Evolutionary conservation across 2,113 vertebrate species (phyloP).

Genomic region (Spea bombifrons): DNA sequence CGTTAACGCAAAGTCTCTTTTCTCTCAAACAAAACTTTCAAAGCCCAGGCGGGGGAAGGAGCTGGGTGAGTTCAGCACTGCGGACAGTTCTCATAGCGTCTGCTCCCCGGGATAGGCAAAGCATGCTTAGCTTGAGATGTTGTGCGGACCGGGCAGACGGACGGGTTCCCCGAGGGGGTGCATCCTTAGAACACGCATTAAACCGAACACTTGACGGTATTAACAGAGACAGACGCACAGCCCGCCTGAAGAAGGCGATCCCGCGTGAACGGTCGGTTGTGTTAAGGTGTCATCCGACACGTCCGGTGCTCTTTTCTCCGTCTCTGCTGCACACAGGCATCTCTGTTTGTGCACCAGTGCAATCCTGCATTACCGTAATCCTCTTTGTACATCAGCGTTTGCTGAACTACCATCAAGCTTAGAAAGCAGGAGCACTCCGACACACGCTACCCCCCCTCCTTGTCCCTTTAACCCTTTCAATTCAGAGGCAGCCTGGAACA

Average conservation of each 20-base stretch:
- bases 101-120: conserved; percentile 17
- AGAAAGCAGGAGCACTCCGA: conserved; percentile 9
- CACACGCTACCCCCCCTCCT: neutral
- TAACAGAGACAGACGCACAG: neutral
- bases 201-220: neutral
- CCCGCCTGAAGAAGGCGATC: conserved; percentile 9
- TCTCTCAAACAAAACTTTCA: conserved; percentile 19
- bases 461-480: neutral
- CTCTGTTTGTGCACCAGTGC: conserved; percentile 47
- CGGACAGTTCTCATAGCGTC: conserved; percentile 34
- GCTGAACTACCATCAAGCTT: conserved; percentile 27
- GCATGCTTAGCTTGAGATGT: neutral
- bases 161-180: neutral
- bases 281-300: conserved; percentile 27
- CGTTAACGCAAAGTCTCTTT: neutral
- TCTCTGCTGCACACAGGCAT: conserved; percentile 46
- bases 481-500: no score
- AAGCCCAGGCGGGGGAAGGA: neutral
- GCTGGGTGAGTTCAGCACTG: conserved; percentile 39
- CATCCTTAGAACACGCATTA: neutral
- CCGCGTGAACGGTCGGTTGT: conserved; percentile 12
- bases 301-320: conserved; percentile 20
- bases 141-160: conserved; percentile 26
- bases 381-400: conserved; percentile 2
- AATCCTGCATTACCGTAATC: conserved; percentile 49